A percentile compares a stretch with the other conserved stretches of the same genome.
Evolutionary conservation across 2,888 invertebrate genomes (phyloP).

Genomic region (Falcaria lacertinaria): DNA sequence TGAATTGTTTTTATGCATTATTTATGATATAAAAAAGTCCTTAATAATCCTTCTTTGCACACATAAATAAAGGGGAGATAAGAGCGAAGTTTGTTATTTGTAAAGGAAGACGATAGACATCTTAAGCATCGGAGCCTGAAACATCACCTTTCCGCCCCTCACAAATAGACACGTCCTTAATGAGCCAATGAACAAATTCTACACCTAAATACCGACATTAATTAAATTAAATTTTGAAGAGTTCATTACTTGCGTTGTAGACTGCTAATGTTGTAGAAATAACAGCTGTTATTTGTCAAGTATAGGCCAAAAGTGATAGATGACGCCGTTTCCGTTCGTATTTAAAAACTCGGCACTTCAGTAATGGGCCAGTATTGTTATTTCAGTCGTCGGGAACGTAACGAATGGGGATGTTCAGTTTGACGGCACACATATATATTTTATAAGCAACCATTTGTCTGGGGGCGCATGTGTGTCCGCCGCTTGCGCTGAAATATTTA

Average conservation of each 20-base stretch:
- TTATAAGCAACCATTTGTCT: conserved; percentile 72
- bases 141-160: conserved; percentile 7
- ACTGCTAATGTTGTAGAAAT: conserved; percentile 29
- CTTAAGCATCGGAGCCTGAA: conserved; percentile 12
- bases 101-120: conserved; percentile 11
- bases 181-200: conserved; percentile 17
- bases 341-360: conserved; percentile 44
- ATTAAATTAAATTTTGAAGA: conserved; percentile 29
- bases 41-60: not conserved
- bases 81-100: conserved; percentile 13
- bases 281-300: conserved; percentile 50
- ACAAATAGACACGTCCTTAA: conserved; percentile 12
- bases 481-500: conserved; percentile 71
- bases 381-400: conserved; percentile 71
- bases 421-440: conserved; percentile 65
- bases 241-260: conserved; percentile 32
- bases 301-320: conserved; percentile 62
- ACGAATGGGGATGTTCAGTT: conserved; percentile 66
- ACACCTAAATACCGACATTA: conserved; percentile 22
- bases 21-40: no score
- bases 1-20: no score
- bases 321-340: conserved; percentile 54
- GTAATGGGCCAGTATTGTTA: conserved; percentile 63
- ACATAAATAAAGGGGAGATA: conserved; percentile 4
- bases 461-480: conserved; percentile 58